Evolutionary conservation across 2,113 vertebrate genomes (phyloP), one percentile per base, ranked within the genome.

Genomic region (Microcebus lehilahytsara): DNA sequence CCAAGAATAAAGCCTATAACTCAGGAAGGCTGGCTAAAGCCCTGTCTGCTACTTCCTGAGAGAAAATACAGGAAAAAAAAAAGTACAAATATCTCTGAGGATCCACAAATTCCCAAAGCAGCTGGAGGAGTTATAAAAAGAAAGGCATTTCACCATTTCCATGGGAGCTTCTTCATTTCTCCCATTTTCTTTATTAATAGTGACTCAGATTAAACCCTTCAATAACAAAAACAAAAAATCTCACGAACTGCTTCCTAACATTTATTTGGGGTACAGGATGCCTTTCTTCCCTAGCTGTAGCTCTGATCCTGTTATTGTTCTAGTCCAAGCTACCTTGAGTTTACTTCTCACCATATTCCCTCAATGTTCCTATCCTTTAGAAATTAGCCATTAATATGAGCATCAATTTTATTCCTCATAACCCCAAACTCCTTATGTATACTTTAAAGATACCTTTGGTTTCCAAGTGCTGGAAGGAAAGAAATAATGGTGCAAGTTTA

Each of bases 61-160:
- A 92, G 95, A 93, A 93, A 96, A 77, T 53, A n/a, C 71, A 89
- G 42, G 37, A 3, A 12, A 88, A 53, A 77, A 22, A n/a, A 80
- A 91, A 79, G 49, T 16, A 56, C 71, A 22, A 46, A 20, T 93
- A 40, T 96, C 71, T 58, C 64, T 67, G 58, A 96, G 56, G 60
- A 81, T 74, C 22, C 62, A 93, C 46, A 60, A 94, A 96, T 96
- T 98, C 97, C 95, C 96, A 88, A 69, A 85, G 85, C 96, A 95
- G 81, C 85, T 69, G 81, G 89, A 92, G n/a, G n/a, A 92, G 97
- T 93, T 98, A 97, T 97, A 98, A 97, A 97, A 97, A 94, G 98
- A 97, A 98, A 86, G 94, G 95, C 88, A 97, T 97, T 49, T 53
- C 62, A 53, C 89, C 56, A 96, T 93, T 91, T 97, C 94, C 81